Evolutionary conservation across 92 coral and sea anemone genomes (phyloP), one percentile per base, ranked within the genome.

Genomic region (Actinernus sp.): DNA sequence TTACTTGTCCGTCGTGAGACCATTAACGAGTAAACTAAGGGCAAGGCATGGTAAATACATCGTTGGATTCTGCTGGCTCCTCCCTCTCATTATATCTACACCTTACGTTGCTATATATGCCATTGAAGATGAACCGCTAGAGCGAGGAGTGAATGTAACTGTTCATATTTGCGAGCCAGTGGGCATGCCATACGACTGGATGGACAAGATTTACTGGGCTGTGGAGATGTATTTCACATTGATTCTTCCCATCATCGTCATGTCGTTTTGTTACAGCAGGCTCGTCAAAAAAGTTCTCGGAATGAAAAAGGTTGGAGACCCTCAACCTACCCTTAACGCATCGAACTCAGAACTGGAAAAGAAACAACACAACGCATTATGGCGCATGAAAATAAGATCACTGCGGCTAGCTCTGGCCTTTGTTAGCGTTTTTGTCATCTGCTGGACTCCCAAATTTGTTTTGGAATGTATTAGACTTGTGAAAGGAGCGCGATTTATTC

Each of bases 381-480:
- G 63, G 5, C 12, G 61, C 10, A 68, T 73, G 37, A 64, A 63
- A 39, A 73, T 44, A 16, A 80, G 63, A 0, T 70, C 83, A 26
- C 65, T 80, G 2, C 58, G 55, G 22, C 63, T 89, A 5, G 78
- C 93, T 18, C 53, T 76, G 13, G 73, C 84, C 18, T 74, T 87
- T 27, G 51, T 82, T 31, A 65, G 46, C 21, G 41, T 76, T 14
- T 87, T 87, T 57, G 0, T 81, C 8, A 38, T 87, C 34, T 87
- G 93, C 44, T 87, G 93, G 93, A 24, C 75, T 0, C 93, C 93
- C 12, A 74, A 81, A 40, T 74, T 87, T 31, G 88, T 87, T 1
- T 1, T 74, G 67, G 53, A 61, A 30, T 21, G 65, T 40, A 60
- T 61, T 69, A 65, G 93, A 31, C 20, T 85, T 20, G 81, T 65